These are phyloP conservation scores for Standfussiana lucernea DNA, from an alignment of 2,888 invertebrate genomes.

Conservation along the genomic window DNA sequence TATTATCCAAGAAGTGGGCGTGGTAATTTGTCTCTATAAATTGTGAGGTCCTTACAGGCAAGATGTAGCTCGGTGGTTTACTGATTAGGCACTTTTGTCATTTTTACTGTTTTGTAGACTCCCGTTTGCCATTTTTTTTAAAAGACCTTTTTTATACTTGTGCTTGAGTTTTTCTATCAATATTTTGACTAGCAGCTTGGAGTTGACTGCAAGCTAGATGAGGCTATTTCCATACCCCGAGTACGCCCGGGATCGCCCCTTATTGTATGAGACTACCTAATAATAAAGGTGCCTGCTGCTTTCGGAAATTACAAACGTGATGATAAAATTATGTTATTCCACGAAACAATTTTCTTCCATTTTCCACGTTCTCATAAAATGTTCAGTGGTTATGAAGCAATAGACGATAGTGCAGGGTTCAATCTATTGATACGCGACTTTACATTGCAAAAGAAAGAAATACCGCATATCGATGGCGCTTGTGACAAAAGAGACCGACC, in stretches of 20 bases:
- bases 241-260: too few species aligned
- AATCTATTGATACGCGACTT: constrained; percentile 5
- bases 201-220: too few species aligned
- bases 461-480: constrained; percentile 9
- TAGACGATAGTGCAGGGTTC: neutral
- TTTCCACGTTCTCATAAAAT: neutral
- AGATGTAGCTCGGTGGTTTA: neutral
- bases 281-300: neutral
- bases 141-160: neutral
- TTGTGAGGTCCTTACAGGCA: neutral
- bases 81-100: neutral
- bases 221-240: too few species aligned
- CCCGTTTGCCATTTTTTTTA: neutral
- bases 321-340: neutral
- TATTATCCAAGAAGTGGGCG: constrained; percentile 12
- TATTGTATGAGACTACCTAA: neutral
- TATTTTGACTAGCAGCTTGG: neutral
- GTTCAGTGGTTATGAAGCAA: neutral
- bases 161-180: neutral
- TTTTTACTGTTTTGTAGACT: neutral
- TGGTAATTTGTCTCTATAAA: constrained; percentile 24
- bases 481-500: constrained; percentile 33
- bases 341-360: neutral
- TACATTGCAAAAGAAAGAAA: constrained; percentile 43
- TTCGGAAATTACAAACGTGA: neutral